Percentiles rank a stretch among this genome's conserved stretches.
Conservation (phyloP, 1,140 invertebrate species). For the Trigoniulus corallinus region DNA sequence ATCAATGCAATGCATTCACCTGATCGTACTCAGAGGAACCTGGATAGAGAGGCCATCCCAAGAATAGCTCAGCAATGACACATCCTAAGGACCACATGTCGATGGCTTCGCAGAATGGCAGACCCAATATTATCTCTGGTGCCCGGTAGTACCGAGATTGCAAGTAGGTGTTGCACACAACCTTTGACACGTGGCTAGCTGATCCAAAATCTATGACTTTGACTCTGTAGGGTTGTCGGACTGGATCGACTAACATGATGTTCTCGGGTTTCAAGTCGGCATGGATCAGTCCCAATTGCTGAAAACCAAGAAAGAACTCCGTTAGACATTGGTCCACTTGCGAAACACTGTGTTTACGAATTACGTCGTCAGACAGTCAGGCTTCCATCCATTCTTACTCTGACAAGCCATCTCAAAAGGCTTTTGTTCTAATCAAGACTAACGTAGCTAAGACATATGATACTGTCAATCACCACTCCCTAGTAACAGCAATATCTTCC, state of each 20-base stretch:
- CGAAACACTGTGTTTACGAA: no score
- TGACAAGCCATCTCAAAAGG: no score
- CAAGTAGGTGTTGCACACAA: constrained; percentile 97
- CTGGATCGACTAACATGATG: constrained; percentile 98
- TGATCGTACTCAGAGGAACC: constrained; percentile 99
- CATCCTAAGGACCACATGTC: constrained; percentile 99
- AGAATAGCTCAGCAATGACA: constrained; percentile 96
- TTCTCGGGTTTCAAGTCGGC: constrained; percentile 99
- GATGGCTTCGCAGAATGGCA: constrained; percentile 98
- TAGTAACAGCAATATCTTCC: no score
- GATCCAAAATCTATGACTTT: constrained; percentile 99
- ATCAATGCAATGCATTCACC: constrained; percentile 20
- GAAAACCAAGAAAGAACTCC: constrained; percentile 17
- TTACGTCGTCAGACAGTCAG: no score
- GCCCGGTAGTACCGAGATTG: constrained; percentile 97
- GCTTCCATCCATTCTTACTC: no score
- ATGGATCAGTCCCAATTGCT: constrained; percentile 97
- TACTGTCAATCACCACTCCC: no score
- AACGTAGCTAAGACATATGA: no score
- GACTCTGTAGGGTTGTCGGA: constrained; percentile 87
- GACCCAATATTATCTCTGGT: constrained; percentile 92
- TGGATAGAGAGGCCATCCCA: constrained; percentile 98
- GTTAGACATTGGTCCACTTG: background rate
- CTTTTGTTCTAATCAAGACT: no score
- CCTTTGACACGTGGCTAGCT: constrained; percentile 96